Evolutionary conservation across 2,113 vertebrate species (phyloP), one percentile per base, ranked within the genome.

Genomic region (Sinocyclocheilus maitianheensis): DNA sequence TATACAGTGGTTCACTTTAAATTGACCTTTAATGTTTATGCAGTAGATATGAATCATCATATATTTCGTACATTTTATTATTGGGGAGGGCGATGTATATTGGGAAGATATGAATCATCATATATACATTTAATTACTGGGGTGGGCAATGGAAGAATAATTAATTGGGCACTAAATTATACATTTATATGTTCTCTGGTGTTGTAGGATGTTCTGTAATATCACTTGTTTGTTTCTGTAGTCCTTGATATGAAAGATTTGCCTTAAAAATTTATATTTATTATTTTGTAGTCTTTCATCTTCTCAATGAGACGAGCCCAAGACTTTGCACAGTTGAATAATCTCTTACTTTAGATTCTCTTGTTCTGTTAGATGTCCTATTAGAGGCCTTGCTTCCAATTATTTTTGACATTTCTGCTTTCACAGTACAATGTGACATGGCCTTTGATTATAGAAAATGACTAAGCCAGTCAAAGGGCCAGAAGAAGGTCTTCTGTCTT

Each of bases 391-490:
- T 62, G 22, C 24, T 60, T 85, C 81, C 81, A 82, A 72, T 87
- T 87, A 87, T 87, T 86, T 86, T 30, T 86, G 46, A 78, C 83
- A 84, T 75, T 87, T 80, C 24, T 48, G 30, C 10, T 76, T 76
- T 63, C 18, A 48, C 26, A 40, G 24, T 55, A 75, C 69, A 78
- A 40, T 16, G 60, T 24, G 75, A 63, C n/a, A 11, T 76, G 62
- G 10, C 22, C 62, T 87, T 85, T 87, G 60, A 65, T 81, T 58
- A 18, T 24, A 43, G 77, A 60, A 11, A 79, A 60, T 13, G 2
- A 60, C 55, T 79, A 79, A 60, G 55, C 34, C 55, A 62, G 11
- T 40, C 26, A 79, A 60, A 40, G 10, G 51, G 11, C 77, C 22
- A 5, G 20, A 60, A 79, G 55, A 79, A 22, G 30, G 10, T 79